Base-by-base conservation (phyloP, 2,888 invertebrate genomes). In the Thymelicus acteon region DNA sequence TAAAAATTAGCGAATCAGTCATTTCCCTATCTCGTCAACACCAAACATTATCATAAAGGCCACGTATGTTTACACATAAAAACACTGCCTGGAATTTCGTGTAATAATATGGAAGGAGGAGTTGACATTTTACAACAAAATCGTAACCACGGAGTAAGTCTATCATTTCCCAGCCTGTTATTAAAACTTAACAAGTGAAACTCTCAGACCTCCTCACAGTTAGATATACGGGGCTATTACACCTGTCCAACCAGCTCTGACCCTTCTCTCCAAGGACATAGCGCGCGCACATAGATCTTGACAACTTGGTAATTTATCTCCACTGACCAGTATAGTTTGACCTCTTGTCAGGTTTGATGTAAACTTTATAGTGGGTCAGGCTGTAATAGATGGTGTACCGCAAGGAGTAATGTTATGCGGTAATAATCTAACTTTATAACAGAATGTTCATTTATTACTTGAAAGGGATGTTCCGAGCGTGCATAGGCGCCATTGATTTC, bases 331-430 rank as follows among this genome's bases (percentile, higher is more conserved):
- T 62, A 24, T 81, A 80, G 74, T 68, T 74, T 79, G 85, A 80
- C 75, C 83, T 79, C 66, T 75, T 63, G 67, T 69, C 68, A 60
- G 73, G 78, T 75, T 73, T 74, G 74, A 75, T 75, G 75, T 75
- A 73, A 79, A 74, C 75, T 74, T 58, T 75, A 74, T 73, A 72
- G 72, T 73, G 81, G 88, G 74, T 85, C 87, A 77, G 15, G 72
- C 64, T 79, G 75, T 77, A 80, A 75, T 84, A 84, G 90, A 54
- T 73, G 63, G 54, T 67, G 80, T 86, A 85, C 86, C 85, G 86
- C 84, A 88, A 88, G 85, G 83, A 85, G 82, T 85, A 83, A 85
- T 87, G 85, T 82, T 85, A 85, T 84, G 82, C 81, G 81, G 84
- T 84, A 84, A 84, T 81, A 81, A 85, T 85, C 83, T 82, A 76